Evolutionary conservation across 2,113 vertebrate species (phyloP).

Genomic region (Plotosus lineatus): DNA sequence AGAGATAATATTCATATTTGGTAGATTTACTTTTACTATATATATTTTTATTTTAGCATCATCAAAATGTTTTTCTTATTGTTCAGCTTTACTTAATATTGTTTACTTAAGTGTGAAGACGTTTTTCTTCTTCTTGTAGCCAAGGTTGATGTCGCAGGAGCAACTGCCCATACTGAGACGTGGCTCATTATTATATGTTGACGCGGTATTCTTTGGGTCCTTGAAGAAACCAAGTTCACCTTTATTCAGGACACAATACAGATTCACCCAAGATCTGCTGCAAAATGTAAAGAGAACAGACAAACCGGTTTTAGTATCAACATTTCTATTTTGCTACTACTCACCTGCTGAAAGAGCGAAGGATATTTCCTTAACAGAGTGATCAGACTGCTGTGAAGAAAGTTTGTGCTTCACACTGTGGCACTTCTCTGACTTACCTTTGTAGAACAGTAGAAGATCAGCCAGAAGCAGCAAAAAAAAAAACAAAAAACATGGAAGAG

Average conservation of each 20-base stretch:
- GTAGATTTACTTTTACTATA: not conserved
- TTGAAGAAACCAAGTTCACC: slow-evolving; percentile 94
- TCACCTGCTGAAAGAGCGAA: slow-evolving; percentile 45
- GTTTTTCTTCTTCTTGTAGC: slow-evolving; percentile 97
- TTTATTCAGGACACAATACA: slow-evolving; percentile 91
- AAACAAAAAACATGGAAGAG: slow-evolving; percentile 44
- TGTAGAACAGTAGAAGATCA: slow-evolving; percentile 64
- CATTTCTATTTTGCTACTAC: slow-evolving; percentile 12
- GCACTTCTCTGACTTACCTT: slow-evolving; percentile 73
- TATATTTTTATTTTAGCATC: not conserved
- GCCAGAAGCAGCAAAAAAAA: slow-evolving; percentile 63
- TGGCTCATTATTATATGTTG: slow-evolving; percentile 83
- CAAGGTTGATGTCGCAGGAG: slow-evolving; percentile 83
- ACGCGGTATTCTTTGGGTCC: slow-evolving; percentile 81
- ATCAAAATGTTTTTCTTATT: not conserved
- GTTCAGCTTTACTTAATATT: not conserved
- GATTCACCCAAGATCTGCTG: slow-evolving; percentile 92
- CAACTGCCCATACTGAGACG: slow-evolving; percentile 82
- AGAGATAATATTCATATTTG: not conserved
- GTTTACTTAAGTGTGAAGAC: slow-evolving; percentile 92
- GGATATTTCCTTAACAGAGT: slow-evolving; percentile 28
- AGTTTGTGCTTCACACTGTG: not conserved
- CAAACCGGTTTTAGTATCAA: slow-evolving; percentile 22
- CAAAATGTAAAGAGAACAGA: slow-evolving; percentile 50
- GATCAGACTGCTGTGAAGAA: slow-evolving; percentile 39